Conservation (phyloP, 2,113 vertebrate genomes). For the Trichomycterus rosablanca region DNA sequence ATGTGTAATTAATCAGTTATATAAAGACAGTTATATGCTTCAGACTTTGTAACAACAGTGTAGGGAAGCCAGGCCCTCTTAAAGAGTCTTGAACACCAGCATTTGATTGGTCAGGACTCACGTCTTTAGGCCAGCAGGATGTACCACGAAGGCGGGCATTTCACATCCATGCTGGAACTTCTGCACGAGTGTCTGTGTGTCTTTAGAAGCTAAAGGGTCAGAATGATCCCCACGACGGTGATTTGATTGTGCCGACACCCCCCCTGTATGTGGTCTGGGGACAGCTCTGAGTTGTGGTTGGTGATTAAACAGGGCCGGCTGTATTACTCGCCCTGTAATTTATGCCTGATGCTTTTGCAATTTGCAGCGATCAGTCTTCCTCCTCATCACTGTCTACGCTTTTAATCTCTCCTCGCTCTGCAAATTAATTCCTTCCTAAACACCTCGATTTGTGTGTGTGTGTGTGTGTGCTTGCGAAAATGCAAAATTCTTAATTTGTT, state of each 20-base stretch:
- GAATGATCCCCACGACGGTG: background rate
- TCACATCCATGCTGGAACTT: slow-evolving; percentile 1
- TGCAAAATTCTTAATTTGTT: background rate
- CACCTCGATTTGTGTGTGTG: slow-evolving; percentile 9
- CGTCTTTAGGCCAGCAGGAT: slow-evolving; percentile 4
- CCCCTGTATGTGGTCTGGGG: background rate
- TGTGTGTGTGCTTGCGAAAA: slow-evolving; percentile 10
- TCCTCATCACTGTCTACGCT: slow-evolving; percentile 60
- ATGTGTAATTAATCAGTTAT: too few species aligned
- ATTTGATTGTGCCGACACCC: slow-evolving; percentile 8
- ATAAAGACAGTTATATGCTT: too few species aligned
- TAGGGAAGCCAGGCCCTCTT: too few species aligned
- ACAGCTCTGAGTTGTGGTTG: slow-evolving; percentile 18
- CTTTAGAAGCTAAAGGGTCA: slow-evolving; percentile 45
- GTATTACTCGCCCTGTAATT: slow-evolving; percentile 69
- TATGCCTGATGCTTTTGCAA: slow-evolving; percentile 71
- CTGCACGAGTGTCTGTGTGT: slow-evolving; percentile 26
- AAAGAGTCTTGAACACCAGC: too few species aligned
- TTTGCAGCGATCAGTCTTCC: slow-evolving; percentile 66
- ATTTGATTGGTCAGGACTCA: too few species aligned
- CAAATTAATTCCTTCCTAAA: slow-evolving; percentile 64
- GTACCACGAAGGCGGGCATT: too few species aligned
- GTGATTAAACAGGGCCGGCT: slow-evolving; percentile 62
- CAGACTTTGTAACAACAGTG: too few species aligned
- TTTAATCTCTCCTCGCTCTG: slow-evolving; percentile 71